These are phyloP conservation scores for Caretta caretta DNA, from an alignment of 2,113 vertebrate genomes.

Conservation along the genomic window DNA sequence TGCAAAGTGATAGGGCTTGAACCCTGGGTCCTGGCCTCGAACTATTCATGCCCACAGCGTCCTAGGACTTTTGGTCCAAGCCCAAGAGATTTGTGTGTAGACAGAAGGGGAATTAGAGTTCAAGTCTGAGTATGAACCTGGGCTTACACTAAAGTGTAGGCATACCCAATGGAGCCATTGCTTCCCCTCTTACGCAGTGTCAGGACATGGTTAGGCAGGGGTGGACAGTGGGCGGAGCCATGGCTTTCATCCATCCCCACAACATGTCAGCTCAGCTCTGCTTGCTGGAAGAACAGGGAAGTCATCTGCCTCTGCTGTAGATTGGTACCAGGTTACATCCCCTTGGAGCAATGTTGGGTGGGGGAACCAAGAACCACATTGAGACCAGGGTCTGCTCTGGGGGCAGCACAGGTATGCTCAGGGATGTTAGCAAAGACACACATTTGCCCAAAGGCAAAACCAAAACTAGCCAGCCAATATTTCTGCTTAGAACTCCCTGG, in stretches of 20 bases:
- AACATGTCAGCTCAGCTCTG: neutral
- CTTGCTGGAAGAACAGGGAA: neutral
- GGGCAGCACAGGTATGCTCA: neutral
- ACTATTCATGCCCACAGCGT: neutral
- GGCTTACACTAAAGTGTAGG: neutral
- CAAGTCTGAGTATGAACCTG: neutral
- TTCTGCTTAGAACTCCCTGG: neutral
- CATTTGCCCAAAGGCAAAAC: neutral
- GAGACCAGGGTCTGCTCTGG: rapidly evolving
- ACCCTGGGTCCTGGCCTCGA: neutral
- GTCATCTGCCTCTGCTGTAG: rapidly evolving
- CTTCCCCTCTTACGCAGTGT: neutral
- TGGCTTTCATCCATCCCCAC: neutral
- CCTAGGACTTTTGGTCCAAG: neutral
- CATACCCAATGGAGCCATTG: neutral
- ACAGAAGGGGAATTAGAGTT: neutral
- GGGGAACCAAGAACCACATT: neutral
- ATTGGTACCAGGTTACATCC: neutral
- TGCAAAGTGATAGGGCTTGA: neutral
- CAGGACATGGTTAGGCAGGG: neutral
- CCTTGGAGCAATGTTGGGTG: neutral
- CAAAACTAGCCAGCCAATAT: neutral
- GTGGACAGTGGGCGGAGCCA: rapidly evolving
- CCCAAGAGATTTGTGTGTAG: neutral
- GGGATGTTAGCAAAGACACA: neutral